Evolutionary conservation across 2,113 vertebrate species (phyloP), one percentile per base, ranked within the genome.

Genomic region (Poeciliopsis occidentalis): DNA sequence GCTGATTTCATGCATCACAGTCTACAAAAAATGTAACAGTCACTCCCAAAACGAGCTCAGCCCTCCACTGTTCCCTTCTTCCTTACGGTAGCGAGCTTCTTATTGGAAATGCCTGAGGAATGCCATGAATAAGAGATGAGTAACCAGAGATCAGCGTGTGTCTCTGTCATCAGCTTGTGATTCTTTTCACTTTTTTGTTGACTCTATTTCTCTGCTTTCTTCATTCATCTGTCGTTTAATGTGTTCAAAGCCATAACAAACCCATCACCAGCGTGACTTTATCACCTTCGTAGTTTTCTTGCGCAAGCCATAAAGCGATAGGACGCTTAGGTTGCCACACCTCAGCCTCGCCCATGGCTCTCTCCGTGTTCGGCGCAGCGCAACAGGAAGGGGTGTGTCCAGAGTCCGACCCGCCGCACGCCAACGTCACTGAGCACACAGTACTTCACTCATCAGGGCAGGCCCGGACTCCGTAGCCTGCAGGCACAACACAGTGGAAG

Each of bases 391-490:
- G 82, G 88, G 91, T 62, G 90, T 87, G 88, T 83, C 66, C 22
- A 60, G 41, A 73, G 82, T 81, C 87, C 90, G 76, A 41, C 87
- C 90, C 76, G 81, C 79, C 37, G 60, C 80, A 67, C 75, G 24
- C 82, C 3, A 71, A 32, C 54, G 15, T 80, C 86, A 80, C 87
- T 87, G 88, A 85, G 75, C 80, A 88, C 88, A 90, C 88, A 89
- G 24, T 80, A 86, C 81, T 90, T 82, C 82, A 83, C 74, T 76
- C 80, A 81, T 76, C 67, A 64, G 85, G 89, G 88, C 92, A 91
- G 92, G 87, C 85, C 85, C 82, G 92, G 84, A 89, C 87, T 84
- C 67, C 69, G 44, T 89, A 91, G 89, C 91, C 93, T 85, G 82
- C 85, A 93, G 92, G 90, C 93, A 94, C 67, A 81, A 85, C 31